These are phyloP conservation scores for Punctoribates punctum DNA, from an alignment of 2,888 invertebrate species.

Conservation along the genomic window DNA sequence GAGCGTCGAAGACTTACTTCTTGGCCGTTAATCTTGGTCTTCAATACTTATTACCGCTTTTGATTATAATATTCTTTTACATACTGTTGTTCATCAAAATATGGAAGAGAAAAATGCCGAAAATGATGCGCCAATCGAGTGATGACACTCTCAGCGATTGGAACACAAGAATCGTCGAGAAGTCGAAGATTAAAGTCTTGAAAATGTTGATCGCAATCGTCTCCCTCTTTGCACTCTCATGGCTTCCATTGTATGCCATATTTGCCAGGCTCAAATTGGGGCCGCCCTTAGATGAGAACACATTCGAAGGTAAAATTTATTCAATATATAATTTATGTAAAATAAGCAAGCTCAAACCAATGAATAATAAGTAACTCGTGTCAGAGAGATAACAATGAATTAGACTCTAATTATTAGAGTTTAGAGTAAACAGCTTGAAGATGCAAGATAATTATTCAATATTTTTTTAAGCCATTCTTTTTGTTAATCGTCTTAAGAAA, in stretches of 20 bases:
- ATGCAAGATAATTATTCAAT: too few relatives aligned
- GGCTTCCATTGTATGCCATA: slow-evolving; percentile 38
- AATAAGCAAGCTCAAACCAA: too few relatives aligned
- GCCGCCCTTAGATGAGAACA: slow-evolving; percentile 32
- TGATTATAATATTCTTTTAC: slow-evolving; percentile 37
- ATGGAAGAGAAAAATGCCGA: slow-evolving; percentile 35
- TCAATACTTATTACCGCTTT: slow-evolving; percentile 38
- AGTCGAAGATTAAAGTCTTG: slow-evolving; percentile 39
- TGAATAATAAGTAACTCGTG: too few relatives aligned
- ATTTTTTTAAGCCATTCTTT: too few relatives aligned
- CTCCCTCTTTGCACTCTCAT: slow-evolving; percentile 38
- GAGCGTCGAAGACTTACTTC: slow-evolving; percentile 25
- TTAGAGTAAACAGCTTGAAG: too few relatives aligned
- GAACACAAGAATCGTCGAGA: slow-evolving; percentile 47
- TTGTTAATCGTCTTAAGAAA: too few relatives aligned
- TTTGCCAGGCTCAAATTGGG: slow-evolving; percentile 30
- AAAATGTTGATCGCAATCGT: slow-evolving; percentile 41
- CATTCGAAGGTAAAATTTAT: slow-evolving; percentile 15
- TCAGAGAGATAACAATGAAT: too few relatives aligned
- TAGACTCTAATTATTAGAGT: too few relatives aligned
- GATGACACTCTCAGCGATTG: slow-evolving; percentile 21
- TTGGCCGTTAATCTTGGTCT: slow-evolving; percentile 38
- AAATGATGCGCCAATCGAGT: slow-evolving; percentile 32
- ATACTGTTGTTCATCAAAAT: slow-evolving; percentile 36
- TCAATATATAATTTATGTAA: not conserved